Base-by-base conservation (phyloP, 2,113 vertebrate species). In the Sialia sialis region DNA sequence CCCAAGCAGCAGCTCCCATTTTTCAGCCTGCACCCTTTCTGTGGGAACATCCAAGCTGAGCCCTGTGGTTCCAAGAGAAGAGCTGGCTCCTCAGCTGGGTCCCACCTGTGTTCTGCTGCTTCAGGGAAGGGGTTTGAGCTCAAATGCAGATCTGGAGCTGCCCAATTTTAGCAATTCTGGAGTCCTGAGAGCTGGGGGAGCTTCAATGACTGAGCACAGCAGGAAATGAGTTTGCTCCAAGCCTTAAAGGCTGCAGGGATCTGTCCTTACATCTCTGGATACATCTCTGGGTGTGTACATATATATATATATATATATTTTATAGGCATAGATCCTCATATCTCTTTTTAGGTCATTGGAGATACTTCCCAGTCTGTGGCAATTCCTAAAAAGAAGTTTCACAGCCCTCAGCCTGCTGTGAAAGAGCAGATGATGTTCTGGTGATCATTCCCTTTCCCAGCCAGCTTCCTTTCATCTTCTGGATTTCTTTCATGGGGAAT, bases 311-410 rank as follows among this genome's bases (percentile, higher is more conserved):
- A 6, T 75, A 29, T 73, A 59, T 84, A 11, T 87, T 18, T 46
- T 56, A 77, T 62, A 23, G 72, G 70, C 54, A 44, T 52, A 32
- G 34, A 59, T 80, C 74, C 68, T 58, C 75, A 48, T 3, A 21
- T 36, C 55, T 93, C 67, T 89, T 92, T 92, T 91, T 85, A 91
- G 49, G 58, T 66, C 36, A 49, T 79, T 80, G 16, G 6, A 92
- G 51, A 86, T 89, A 48, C 59, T 93, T 91, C 56, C 74, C 54
- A 64, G 62, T 55, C 62, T 75, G 48, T 67, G 69, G 58, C 26
- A 94, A 55, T 92, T 90, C 72, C 78, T 93, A 91, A 93, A 86
- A 93, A 94, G 84, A 89, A 83, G 51, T 30, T 80, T 49, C 46
- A 7, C 67, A 81, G 56, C 55, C 32, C 72, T 66, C 90, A 94